These are phyloP conservation scores for Carterocephalus palaemon DNA, from an alignment of 2,888 invertebrate genomes.

Conservation along the genomic window DNA sequence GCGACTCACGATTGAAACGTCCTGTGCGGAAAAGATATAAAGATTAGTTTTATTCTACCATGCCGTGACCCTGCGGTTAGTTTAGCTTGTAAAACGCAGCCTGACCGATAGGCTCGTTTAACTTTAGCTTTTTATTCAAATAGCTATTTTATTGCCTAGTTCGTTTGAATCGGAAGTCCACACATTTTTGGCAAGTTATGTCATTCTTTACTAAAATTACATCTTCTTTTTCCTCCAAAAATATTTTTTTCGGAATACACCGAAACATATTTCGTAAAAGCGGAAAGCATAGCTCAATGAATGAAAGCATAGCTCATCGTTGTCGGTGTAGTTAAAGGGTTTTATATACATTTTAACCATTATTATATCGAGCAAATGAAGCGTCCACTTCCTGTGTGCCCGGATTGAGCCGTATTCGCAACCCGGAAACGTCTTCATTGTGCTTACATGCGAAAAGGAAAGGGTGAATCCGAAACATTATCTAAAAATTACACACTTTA, in stretches of 20 bases:
- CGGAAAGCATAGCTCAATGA: constrained; percentile 33
- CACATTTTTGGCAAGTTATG: constrained; percentile 10
- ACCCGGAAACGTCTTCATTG: constrained; percentile 69
- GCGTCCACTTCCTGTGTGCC: constrained; percentile 64
- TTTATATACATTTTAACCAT: constrained; percentile 48
- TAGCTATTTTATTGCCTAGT: constrained; percentile 6
- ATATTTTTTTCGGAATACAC: too few relatives aligned
- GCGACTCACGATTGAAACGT: constrained; percentile 58
- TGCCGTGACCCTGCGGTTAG: constrained; percentile 21
- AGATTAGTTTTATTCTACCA: constrained; percentile 43
- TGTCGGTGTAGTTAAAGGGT: constrained; percentile 57
- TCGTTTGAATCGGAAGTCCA: constrained; percentile 18
- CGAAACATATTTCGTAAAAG: constrained; percentile 30
- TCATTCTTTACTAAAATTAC: too few relatives aligned
- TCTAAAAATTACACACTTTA: constrained; percentile 3
- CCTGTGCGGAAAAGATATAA: constrained; percentile 45
- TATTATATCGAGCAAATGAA: constrained; percentile 62
- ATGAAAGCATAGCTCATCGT: too few relatives aligned
- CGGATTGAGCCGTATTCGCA: constrained; percentile 60
- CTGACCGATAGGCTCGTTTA: constrained; percentile 27
- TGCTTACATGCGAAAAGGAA: constrained; percentile 47
- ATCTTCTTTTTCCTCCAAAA: too few relatives aligned
- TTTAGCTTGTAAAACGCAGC: constrained; percentile 28
- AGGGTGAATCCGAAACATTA: constrained; percentile 48
- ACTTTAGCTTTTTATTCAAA: constrained; percentile 1